Conservation (phyloP, 2,113 vertebrate species). For the Pantherophis guttatus region DNA sequence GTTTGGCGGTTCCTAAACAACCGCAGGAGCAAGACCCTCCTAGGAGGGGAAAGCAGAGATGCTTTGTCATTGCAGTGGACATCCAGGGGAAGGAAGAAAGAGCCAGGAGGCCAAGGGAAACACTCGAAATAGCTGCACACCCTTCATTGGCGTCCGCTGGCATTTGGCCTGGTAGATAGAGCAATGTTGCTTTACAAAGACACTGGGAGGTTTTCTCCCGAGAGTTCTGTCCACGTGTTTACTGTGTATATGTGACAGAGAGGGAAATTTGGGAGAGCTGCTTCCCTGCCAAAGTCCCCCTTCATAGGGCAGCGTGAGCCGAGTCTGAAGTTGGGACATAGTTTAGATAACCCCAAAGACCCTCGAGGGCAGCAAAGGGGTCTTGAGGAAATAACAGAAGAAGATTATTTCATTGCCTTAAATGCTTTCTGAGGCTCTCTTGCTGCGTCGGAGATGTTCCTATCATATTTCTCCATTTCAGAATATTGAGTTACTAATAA, state of each 20-base stretch:
- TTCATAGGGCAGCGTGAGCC: neutral
- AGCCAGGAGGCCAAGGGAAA: neutral
- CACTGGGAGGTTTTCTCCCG: neutral
- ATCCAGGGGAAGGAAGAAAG: neutral
- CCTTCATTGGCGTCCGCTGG: neutral
- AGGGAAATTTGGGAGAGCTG: neutral
- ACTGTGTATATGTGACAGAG: accelerated
- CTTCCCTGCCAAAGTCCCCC: neutral
- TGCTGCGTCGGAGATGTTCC: neutral
- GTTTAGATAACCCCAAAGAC: neutral
- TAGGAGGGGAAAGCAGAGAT: neutral
- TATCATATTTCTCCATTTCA: neutral
- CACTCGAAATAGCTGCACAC: accelerated
- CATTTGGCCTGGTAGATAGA: neutral
- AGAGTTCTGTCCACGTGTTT: neutral
- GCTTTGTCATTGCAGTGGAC: neutral
- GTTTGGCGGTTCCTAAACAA: neutral
- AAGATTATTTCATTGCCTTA: neutral
- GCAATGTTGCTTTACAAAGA: neutral
- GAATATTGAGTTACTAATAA: neutral
- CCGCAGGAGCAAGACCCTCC: neutral
- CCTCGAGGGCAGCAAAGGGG: neutral
- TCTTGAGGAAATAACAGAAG: neutral
- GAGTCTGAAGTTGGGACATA: neutral
- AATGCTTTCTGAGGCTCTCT: neutral